Conservation (phyloP, 64 coral and sea anemone species). For the Exaiptasia diaphana region DNA sequence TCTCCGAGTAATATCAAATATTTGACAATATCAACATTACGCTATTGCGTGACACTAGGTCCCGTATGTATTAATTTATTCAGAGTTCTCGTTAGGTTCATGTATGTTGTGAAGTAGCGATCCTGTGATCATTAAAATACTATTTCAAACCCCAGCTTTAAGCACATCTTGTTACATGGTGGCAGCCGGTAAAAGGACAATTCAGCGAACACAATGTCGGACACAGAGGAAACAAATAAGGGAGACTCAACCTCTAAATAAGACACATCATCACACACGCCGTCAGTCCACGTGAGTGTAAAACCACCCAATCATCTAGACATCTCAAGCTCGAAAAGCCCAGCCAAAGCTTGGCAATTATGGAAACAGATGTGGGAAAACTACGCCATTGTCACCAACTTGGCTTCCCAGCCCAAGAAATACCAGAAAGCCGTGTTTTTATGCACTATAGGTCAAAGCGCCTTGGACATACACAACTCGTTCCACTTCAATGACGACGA, state of each 20-base stretch:
- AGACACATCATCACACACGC: background rate
- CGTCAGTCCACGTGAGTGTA: background rate
- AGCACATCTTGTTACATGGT: constrained; percentile 3
- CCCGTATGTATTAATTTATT: no score
- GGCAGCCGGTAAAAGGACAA: background rate
- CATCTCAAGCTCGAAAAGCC: background rate
- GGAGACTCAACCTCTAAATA: background rate
- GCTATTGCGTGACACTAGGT: no score
- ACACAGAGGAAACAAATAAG: background rate
- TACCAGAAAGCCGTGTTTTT: constrained; percentile 43
- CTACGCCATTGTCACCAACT: constrained; percentile 15
- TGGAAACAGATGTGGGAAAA: constrained; percentile 39
- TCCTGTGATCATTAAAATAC: no score
- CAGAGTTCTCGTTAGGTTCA: no score
- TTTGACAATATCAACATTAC: no score
- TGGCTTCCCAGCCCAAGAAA: background rate
- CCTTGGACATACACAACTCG: background rate
- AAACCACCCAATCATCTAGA: constrained; percentile 25
- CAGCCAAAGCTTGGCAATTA: constrained; percentile 11
- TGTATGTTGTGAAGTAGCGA: no score
- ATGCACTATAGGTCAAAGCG: constrained; percentile 15
- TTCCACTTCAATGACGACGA: constrained; percentile 3
- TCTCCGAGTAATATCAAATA: no score
- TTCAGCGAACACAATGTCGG: background rate
- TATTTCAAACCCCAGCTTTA: no score